Evolutionary conservation across 2,888 invertebrate species (phyloP).

Genomic region (Teleiodes luculella): DNA sequence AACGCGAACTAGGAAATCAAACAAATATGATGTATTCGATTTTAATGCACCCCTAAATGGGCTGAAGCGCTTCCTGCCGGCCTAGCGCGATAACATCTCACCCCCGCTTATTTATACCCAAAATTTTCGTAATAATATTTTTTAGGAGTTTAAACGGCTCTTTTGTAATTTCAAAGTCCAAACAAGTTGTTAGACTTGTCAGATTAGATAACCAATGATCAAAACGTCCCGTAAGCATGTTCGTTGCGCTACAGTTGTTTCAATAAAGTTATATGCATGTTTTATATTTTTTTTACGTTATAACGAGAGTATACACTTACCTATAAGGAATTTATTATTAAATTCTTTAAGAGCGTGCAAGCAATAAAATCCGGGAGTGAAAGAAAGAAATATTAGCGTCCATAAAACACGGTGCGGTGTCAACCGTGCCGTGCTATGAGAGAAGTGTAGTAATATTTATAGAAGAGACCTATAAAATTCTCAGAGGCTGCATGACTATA

Average conservation of each 20-base stretch:
- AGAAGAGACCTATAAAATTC: constrained; percentile 58
- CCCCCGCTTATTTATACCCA: constrained; percentile 67
- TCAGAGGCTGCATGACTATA: constrained; percentile 46
- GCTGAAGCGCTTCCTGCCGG: constrained; percentile 75
- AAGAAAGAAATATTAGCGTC: constrained; percentile 56
- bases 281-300: neutral
- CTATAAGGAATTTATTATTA: constrained; percentile 35
- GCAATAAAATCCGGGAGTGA: constrained; percentile 53
- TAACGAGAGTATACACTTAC: constrained; percentile 19
- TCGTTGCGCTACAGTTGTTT: constrained; percentile 33
- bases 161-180: constrained; percentile 45
- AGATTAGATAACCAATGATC: constrained; percentile 56
- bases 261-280: constrained; percentile 22
- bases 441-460: constrained; percentile 54
- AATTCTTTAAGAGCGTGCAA: constrained; percentile 35
- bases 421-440: constrained; percentile 45
- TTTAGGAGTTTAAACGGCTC: constrained; percentile 17
- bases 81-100: constrained; percentile 65
- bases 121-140: constrained; percentile 53
- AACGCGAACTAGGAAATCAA: constrained; percentile 78
- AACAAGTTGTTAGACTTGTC: constrained; percentile 63
- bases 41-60: constrained; percentile 80
- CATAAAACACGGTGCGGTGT: constrained; percentile 57
- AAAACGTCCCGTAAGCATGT: constrained; percentile 42
- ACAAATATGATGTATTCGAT: constrained; percentile 80